phyloP scores from a whole-genome alignment of 2,113 vertebrate genomes.

The Bujurquina vittata region DNA sequence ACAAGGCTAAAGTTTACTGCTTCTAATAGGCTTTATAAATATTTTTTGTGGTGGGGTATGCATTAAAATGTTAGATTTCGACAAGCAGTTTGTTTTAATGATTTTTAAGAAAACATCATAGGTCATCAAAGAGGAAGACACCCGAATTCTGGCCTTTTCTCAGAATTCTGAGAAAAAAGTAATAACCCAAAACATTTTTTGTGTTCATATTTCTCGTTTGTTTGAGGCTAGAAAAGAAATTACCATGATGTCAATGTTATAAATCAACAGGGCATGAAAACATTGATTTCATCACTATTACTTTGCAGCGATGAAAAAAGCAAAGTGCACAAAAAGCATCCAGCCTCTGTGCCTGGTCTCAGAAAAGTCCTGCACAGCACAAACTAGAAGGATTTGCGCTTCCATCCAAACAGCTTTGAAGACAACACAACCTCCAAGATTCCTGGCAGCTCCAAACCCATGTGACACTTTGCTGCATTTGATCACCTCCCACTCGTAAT shows the following conservation, averaged over 20 bases:
- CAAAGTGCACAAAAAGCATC: neutral
- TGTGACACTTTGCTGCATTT: constrained; percentile 46
- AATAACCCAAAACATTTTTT: neutral
- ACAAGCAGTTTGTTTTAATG: no score
- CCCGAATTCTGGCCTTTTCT: neutral
- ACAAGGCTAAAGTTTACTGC: no score
- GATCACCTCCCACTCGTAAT: constrained; percentile 47
- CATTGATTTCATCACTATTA: neutral
- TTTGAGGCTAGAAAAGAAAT: neutral
- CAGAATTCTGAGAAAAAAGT: no score
- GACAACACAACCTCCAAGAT: constrained; percentile 23
- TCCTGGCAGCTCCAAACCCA: constrained; percentile 35
- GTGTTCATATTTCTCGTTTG: neutral
- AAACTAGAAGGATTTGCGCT: constrained; percentile 20
- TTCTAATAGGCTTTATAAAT: no score
- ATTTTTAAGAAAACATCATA: neutral
- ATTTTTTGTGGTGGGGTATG: no score
- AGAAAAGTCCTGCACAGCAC: neutral
- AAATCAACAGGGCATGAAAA: neutral
- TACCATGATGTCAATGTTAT: neutral
- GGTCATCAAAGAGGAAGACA: neutral
- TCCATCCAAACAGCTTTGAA: constrained; percentile 33
- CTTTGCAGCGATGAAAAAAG: neutral
- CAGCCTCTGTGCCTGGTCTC: neutral
- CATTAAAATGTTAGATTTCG: no score